Evolutionary conservation across 2,888 invertebrate species (phyloP).

Genomic region (Hoplodrina blanda): DNA sequence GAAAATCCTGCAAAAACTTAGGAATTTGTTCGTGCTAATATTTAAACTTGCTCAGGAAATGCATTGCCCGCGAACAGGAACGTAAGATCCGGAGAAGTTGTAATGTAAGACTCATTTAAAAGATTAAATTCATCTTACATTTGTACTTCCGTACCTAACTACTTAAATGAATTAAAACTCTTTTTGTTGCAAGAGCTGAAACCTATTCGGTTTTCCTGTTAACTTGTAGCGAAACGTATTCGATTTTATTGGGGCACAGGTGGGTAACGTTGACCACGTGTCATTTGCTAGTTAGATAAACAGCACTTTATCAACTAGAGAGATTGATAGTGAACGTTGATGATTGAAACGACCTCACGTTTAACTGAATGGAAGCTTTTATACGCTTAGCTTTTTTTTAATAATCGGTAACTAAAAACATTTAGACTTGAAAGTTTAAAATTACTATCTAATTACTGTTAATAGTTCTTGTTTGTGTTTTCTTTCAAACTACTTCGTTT

Average conservation of each 20-base stretch:
- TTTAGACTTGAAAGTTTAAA: constrained; percentile 5
- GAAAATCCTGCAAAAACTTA: constrained; percentile 64
- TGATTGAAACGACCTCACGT: not conserved
- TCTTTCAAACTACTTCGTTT: constrained; percentile 33
- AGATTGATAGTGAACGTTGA: not conserved
- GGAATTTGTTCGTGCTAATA: constrained; percentile 64
- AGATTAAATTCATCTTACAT: constrained; percentile 56
- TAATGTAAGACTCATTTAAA: constrained; percentile 48
- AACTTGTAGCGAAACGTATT: constrained; percentile 6
- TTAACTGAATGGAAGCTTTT: not conserved
- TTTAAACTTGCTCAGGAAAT: constrained; percentile 67
- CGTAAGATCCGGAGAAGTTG: constrained; percentile 44
- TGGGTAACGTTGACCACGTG: not conserved
- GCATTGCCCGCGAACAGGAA: constrained; percentile 57
- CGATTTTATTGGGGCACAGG: constrained; percentile 14
- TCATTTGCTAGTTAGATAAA: not conserved
- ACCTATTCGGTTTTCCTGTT: constrained; percentile 26
- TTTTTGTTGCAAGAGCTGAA: constrained; percentile 30
- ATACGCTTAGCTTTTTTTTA: not conserved
- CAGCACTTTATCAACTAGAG: not conserved
- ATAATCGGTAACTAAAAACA: not conserved
- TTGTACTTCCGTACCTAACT: constrained; percentile 39
- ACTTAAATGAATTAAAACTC: constrained; percentile 49
- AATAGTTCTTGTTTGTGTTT: constrained; percentile 17
- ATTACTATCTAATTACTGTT: constrained; percentile 15